A percentile compares a stretch with the other conserved stretches of the same genome.
These are phyloP conservation scores for Meles meles DNA, from an alignment of 2,113 vertebrate genomes.

Conservation along the genomic window DNA sequence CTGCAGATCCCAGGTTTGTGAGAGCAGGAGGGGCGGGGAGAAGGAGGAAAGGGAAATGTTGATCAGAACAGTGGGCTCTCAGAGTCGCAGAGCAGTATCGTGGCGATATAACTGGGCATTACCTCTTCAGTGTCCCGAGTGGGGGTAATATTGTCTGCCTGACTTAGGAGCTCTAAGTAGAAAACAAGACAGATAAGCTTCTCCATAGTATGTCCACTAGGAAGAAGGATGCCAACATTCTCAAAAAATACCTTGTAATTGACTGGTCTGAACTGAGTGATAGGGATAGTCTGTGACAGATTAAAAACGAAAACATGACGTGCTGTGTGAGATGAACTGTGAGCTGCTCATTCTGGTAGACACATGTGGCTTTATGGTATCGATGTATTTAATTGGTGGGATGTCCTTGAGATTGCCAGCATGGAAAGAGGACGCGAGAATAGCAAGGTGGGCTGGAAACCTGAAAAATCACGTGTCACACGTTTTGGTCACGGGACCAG, in stretches of 20 bases:
- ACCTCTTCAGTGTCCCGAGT: background rate
- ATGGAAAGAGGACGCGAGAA: background rate
- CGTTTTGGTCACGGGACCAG: background rate
- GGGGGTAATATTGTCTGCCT: background rate
- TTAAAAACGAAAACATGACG: background rate
- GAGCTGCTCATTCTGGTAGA: background rate
- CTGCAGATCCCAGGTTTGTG: background rate
- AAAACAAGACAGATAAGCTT: background rate
- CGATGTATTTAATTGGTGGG: background rate
- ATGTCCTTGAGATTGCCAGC: background rate
- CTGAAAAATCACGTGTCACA: background rate
- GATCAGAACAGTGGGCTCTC: background rate
- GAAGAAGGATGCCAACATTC: background rate
- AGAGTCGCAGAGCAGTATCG: background rate
- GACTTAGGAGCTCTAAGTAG: background rate
- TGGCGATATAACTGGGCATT: background rate
- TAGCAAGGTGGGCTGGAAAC: background rate
- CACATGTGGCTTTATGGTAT: background rate
- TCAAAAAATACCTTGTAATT: background rate
- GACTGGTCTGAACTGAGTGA: background rate
- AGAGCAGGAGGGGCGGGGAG: background rate
- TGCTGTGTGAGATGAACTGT: background rate
- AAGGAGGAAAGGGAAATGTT: background rate
- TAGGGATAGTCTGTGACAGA: background rate
- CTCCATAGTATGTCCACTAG: background rate